Conservation (phyloP, 2,797 vertebrate species). For the Sebastes taczanowskii region DNA sequence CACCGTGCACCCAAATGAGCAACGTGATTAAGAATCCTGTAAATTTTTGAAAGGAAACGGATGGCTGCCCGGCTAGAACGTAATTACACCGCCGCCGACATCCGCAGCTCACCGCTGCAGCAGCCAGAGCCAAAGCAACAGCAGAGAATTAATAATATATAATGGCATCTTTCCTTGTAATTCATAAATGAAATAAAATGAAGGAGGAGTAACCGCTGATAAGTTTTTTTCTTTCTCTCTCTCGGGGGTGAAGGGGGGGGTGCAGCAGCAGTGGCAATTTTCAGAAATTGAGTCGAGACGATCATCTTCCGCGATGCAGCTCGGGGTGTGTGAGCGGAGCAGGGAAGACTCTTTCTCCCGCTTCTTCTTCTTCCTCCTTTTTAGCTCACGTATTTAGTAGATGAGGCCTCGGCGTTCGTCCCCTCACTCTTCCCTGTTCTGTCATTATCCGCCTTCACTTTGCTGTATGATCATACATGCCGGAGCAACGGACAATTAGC, state of each 20-base stretch:
- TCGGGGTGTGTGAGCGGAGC: constrained; percentile 30
- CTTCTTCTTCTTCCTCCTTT: constrained; percentile 13
- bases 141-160: constrained; percentile 99
- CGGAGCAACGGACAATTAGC: constrained; percentile 63
- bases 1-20: constrained; percentile 92
- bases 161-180: constrained; percentile 96
- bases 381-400: constrained; percentile 66
- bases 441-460: constrained; percentile 50
- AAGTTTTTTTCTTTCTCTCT: constrained; percentile 81
- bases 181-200: constrained; percentile 99
- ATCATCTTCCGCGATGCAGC: constrained; percentile 85
- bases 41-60: constrained; percentile 99
- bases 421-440: constrained; percentile 43
- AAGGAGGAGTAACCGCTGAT: constrained; percentile 91
- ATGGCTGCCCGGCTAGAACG: constrained; percentile 99
- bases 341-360: constrained; percentile 12
- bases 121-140: constrained; percentile 89
- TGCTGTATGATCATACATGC: constrained; percentile 53
- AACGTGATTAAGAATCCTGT: constrained; percentile 99
- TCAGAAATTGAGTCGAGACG: constrained; percentile 89
- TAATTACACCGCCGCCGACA: constrained; percentile 97
- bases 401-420: constrained; percentile 56
- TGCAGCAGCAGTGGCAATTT: constrained; percentile 79
- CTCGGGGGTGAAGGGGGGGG: background rate
- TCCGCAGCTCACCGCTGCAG: constrained; percentile 84